Conservation (phyloP, 2,888 invertebrate species). For the Acronicta alni region DNA sequence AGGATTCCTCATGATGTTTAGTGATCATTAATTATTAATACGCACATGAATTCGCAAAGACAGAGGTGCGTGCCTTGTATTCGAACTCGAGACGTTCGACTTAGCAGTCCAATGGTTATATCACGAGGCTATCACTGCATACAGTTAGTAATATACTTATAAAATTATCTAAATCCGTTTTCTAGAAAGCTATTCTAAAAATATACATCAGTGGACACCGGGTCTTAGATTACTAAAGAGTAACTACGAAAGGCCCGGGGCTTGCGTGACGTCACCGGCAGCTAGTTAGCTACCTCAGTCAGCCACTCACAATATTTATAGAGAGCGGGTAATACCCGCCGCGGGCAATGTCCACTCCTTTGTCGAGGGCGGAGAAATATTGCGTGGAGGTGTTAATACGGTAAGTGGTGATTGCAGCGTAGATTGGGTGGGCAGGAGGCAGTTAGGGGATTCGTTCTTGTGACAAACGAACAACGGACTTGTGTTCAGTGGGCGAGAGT, state of each 20-base stretch:
- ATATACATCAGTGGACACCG: background rate
- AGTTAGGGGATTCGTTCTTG: constrained; percentile 26
- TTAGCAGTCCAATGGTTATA: no score
- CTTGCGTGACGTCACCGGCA: constrained; percentile 34
- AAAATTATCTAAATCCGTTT: no score
- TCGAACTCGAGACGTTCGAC: no score
- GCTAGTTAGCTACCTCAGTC: constrained; percentile 55
- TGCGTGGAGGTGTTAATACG: constrained; percentile 16
- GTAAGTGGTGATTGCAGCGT: constrained; percentile 36
- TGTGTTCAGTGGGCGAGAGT: no score
- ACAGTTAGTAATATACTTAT: no score
- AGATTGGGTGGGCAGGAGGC: constrained; percentile 18
- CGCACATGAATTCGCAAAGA: no score
- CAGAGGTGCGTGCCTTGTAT: no score
- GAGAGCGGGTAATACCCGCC: constrained; percentile 43
- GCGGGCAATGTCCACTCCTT: constrained; percentile 30
- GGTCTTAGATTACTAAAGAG: background rate
- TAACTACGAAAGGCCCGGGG: constrained; percentile 22
- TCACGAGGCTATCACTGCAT: no score
- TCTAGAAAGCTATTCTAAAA: no score
- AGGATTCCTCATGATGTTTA: no score
- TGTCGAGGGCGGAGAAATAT: constrained; percentile 42
- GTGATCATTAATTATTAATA: no score
- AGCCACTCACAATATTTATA: constrained; percentile 58
- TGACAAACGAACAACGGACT: constrained; percentile 8